Evolutionary conservation across 2,888 invertebrate genomes (phyloP), one percentile per base, ranked within the genome.

Genomic region (Apantesis nais): DNA sequence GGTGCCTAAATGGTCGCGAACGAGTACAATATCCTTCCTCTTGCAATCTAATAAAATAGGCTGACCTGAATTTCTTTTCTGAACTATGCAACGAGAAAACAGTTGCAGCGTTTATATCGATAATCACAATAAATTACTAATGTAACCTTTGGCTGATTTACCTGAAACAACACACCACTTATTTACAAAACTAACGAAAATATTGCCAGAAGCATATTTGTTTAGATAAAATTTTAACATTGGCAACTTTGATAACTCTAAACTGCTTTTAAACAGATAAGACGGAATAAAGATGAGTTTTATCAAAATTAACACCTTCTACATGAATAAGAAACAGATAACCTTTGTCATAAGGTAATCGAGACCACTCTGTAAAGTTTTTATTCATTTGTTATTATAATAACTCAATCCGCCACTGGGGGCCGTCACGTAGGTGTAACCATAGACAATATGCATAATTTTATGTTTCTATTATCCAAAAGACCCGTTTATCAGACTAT

Each of bases 381-480:
- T 75, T 70, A 29, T 72, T 70, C 72, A 81, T 83, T 76, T 78
- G 74, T 82, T 82, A 81, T 71, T 70, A 74, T 76, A 76, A 82
- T 83, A 75, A 70, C 81, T 79, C 74, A 44, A 83, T 80, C 78
- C 74, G 75, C 77, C 76, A 76, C 68, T 74, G 76, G 75, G 75
- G 76, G 78, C 74, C 75, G 75, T 71, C 79, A 73, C 70, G 84
- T 86, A 85, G 85, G 88, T 84, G 88, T 85, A 70, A 66, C 78
- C 82, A 82, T 78, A 64, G 75, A 71, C 80, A 80, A 85, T 89
- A 85, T 84, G 78, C 87, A 89, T 90, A 89, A 89, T 89, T 84
- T 86, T 87, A 89, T 86, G 85, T 81, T 81, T 85, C 79, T 85
- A 86, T 87, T 80, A 85, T 77, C 74, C 67, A 68, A 78, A 25